A percentile compares a stretch with the other conserved stretches of the same genome.
phyloP scores from a whole-genome alignment of 1,140 invertebrate species.

The Drosophila teissieri region DNA sequence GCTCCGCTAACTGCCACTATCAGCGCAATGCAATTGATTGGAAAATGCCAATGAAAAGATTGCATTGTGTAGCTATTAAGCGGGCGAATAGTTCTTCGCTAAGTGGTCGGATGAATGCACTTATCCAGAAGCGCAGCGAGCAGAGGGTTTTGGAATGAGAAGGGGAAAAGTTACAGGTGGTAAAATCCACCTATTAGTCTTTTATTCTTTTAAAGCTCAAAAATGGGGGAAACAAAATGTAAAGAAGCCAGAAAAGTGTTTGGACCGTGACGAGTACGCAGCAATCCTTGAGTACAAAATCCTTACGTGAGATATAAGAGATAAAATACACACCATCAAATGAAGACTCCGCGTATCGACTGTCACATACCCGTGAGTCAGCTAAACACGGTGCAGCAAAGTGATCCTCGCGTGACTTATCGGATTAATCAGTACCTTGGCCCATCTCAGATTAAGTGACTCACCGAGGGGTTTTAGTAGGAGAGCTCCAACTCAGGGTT shows the following conservation, averaged over 20 bases:
- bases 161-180: neutral
- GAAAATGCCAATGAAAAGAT: conserved; percentile 73
- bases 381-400: neutral
- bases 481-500: neutral
- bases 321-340: too few species aligned
- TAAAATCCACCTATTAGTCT: neutral
- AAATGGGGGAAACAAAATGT: neutral
- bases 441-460: conserved; percentile 30
- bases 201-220: neutral
- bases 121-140: neutral
- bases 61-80: conserved; percentile 49
- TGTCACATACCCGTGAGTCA: conserved; percentile 3
- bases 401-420: conserved; percentile 26
- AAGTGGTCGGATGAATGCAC: conserved; percentile 32
- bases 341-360: too few species aligned
- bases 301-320: too few species aligned
- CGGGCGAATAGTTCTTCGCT: conserved; percentile 30
- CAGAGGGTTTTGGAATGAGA: conserved; percentile 1
- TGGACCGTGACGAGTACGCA: neutral
- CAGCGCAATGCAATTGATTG: conserved; percentile 59
- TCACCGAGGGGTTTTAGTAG: conserved; percentile 15
- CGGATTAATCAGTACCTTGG: conserved; percentile 14
- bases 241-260: too few species aligned
- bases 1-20: conserved; percentile 27
- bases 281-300: neutral